Conservation (phyloP, 1,140 invertebrate genomes). For the Pogonus chalceus region DNA sequence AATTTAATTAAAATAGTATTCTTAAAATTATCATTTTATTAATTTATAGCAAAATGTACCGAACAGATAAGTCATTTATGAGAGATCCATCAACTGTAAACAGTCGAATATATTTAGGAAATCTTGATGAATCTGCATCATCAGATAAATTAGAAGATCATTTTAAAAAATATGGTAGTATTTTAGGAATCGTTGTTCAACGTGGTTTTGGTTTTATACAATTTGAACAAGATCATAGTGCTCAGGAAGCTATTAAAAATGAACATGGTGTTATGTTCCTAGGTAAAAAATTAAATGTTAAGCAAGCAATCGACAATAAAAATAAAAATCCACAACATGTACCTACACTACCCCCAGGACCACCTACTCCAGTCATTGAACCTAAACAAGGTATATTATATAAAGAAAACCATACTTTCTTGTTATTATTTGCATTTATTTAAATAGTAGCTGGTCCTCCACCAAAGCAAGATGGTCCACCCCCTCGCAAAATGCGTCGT, state of each 20-base stretch:
- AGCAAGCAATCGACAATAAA: constrained; percentile 38
- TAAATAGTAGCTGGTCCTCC: not conserved
- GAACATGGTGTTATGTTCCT: constrained; percentile 59
- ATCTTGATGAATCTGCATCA: constrained; percentile 51
- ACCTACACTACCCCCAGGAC: not conserved
- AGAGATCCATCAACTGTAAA: constrained; percentile 59
- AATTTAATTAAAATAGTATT: too few species aligned
- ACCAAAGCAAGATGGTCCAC: not conserved
- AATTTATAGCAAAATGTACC: too few species aligned
- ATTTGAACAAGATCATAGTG: constrained; percentile 63
- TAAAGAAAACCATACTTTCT: too few species aligned
- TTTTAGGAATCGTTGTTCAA: constrained; percentile 60
- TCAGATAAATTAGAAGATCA: constrained; percentile 60
- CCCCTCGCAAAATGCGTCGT: not conserved
- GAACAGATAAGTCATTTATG: constrained; percentile 38
- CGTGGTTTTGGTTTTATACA: constrained; percentile 79
- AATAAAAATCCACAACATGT: constrained; percentile 13
- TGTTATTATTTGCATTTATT: too few species aligned
- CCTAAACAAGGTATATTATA: too few species aligned
- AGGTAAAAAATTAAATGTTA: constrained; percentile 52
- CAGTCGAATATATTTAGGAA: constrained; percentile 66
- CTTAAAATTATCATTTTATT: too few species aligned
- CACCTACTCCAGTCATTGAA: not conserved
- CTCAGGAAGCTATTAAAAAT: constrained; percentile 57
- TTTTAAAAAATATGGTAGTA: constrained; percentile 61